Evolutionary conservation across 2,113 vertebrate genomes (phyloP), one percentile per base, ranked within the genome.

Genomic region (Hippocampus mohnikei): DNA sequence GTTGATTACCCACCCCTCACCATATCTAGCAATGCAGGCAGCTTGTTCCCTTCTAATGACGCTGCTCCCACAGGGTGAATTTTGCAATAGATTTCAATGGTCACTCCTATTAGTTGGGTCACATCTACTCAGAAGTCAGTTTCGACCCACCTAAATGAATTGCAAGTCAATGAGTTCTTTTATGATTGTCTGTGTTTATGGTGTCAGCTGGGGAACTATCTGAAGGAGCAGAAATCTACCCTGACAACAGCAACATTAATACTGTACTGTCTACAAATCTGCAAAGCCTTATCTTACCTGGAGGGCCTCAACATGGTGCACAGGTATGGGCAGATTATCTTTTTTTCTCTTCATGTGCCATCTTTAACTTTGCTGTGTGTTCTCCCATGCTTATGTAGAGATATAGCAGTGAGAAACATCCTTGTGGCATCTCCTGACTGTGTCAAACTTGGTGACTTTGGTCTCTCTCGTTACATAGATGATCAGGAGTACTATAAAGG

Each of bases 401-500:
- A 98, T 58, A 98, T 98, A 0, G 97, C 97, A 0, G 95, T 95
- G 20, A 92, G 97, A 81, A 98, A 98, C 8, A 63, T 98, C 61
- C 77, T 98, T 68, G 97, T 98, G 74, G 95, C 95, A 0, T 87
- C 93, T 1, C 79, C 88, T 0, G 92, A 95, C 0, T 96, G 94
- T 0, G 94, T 98, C 69, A 97, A 96, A 56, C 91, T 98, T 2
- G 96, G 97, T 0, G 97, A 98, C 89, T 98, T 98, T 0, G 97
- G 97, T 2, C 91, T 98, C 53, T 98, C 97, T 59, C 93, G 97
- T 27, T 98, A 96, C 66, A 88, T 98, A 1, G 97, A 98, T 16
- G 95, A 97, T 0, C 95, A 98, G 13, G 96, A 98, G 16, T 98
- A 98, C 63, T 98, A 98, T 72, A 97, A 97, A 95, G 97, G 97